Conservation (phyloP, 2,113 vertebrate species). For the Chionis minor region DNA sequence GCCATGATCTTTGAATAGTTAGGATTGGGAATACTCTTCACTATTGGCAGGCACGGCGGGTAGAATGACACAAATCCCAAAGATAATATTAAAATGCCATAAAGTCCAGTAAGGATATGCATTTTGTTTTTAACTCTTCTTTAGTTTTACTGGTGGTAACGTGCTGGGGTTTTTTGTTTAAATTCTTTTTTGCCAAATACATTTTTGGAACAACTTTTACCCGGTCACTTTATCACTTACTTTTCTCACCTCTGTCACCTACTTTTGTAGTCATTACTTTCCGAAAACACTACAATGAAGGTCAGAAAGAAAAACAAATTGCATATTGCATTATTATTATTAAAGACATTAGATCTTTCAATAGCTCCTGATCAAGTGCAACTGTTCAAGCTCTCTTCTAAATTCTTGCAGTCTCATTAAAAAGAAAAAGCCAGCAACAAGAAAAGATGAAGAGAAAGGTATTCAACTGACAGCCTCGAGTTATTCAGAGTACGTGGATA, state of each 20-base stretch:
- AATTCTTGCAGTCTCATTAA: background rate
- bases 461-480: background rate
- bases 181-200: background rate
- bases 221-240: background rate
- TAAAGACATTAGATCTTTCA: background rate
- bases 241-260: background rate
- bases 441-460: background rate
- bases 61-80: constrained; percentile 62
- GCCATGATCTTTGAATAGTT: constrained; percentile 2
- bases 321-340: background rate
- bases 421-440: background rate
- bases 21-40: constrained; percentile 29
- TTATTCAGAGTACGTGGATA: background rate
- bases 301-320: background rate
- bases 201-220: background rate
- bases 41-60: constrained; percentile 37
- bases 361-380: background rate
- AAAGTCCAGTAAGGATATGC: constrained; percentile 30
- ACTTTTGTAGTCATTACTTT: background rate
- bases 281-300: background rate
- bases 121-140: constrained; percentile 61
- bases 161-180: background rate
- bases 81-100: constrained; percentile 50
- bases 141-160: background rate
- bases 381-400: background rate